These are phyloP conservation scores for Gibbula magus DNA, from an alignment of 2,888 invertebrate species.

Conservation along the genomic window DNA sequence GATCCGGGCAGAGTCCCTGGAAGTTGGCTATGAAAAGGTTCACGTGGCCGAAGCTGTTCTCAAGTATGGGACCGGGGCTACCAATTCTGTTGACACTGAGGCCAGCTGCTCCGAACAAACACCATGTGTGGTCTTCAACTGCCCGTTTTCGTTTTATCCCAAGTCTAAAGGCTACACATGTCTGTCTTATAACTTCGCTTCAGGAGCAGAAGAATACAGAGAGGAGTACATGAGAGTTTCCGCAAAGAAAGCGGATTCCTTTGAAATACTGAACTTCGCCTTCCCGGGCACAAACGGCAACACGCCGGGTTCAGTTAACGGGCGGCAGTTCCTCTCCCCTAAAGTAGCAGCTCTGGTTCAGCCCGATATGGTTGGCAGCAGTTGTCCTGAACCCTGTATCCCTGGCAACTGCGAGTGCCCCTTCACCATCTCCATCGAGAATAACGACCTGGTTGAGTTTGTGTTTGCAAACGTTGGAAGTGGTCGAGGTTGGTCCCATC, in stretches of 20 bases:
- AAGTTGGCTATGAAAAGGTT: conserved; percentile 30
- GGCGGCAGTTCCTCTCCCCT: conserved; percentile 38
- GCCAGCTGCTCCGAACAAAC: conserved; percentile 29
- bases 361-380: conserved; percentile 20
- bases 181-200: conserved; percentile 32
- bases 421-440: conserved; percentile 36
- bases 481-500: conserved; percentile 55
- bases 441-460: conserved; percentile 45
- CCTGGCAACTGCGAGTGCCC: conserved; percentile 51
- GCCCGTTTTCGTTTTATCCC: conserved; percentile 42
- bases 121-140: conserved; percentile 47
- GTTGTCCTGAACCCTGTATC: conserved; percentile 28
- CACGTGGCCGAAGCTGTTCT: conserved; percentile 47
- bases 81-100: background rate
- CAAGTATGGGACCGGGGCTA: conserved; percentile 23
- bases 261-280: conserved; percentile 54
- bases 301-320: conserved; percentile 52
- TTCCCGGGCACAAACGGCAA: conserved; percentile 44
- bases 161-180: conserved; percentile 23
- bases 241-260: conserved; percentile 26
- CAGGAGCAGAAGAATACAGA: conserved; percentile 28
- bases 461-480: conserved; percentile 49
- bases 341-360: conserved; percentile 38
- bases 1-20: conserved; percentile 51
- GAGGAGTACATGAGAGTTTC: conserved; percentile 1